Base-by-base conservation (phyloP, 2,888 invertebrate species). In the Aricia artaxerxes region DNA sequence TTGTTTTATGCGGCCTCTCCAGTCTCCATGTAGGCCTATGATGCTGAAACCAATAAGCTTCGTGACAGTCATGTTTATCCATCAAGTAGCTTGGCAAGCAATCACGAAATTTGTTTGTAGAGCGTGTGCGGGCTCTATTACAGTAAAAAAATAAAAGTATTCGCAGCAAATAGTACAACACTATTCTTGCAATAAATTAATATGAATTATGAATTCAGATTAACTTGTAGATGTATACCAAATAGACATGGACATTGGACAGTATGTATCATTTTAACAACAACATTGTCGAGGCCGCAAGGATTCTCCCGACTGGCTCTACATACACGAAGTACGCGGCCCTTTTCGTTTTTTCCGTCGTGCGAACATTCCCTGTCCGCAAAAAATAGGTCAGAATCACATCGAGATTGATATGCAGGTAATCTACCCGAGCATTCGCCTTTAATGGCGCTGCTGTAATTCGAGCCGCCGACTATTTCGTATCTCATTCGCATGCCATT, bases 401-500 rank as follows among this genome's bases (percentile, higher is more conserved):
- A 53, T 69, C 69, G 35, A 69, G 69, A 69, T 35, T 69, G 49
- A 49, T 31, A 75, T n/a, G 44, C 75, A 75, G 44, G 75, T 75
- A 75, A 75, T 75, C 75, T 75, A 53, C 75, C 31, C 49, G 73
- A 73, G 24, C 24, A 24, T 73, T 73, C 35, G 38, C 44, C 49
- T 7, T 49, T 44, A 44, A 44, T 75, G 44, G 49, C 75, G 40
- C 7, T n/a, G 44, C 75, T 35, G 76, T 76, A 35, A 76, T 76
- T 57, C 53, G 57, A 57, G 57, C 76, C 76, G 53, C 53, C 13
- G 75, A 76, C 76, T 35, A 57, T 76, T 76, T 76, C 82, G 80
- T 78, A 73, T 80, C 80, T 82, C 83, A 83, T 85, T 85, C 84
- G 83, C 80, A 81, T 82, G 81, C 81, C 78, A 81, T 80, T 79